A percentile compares a stretch with the other conserved stretches of the same genome.
Evolutionary conservation across 2,113 vertebrate genomes (phyloP).

Genomic region (Amblyornis subalaris): DNA sequence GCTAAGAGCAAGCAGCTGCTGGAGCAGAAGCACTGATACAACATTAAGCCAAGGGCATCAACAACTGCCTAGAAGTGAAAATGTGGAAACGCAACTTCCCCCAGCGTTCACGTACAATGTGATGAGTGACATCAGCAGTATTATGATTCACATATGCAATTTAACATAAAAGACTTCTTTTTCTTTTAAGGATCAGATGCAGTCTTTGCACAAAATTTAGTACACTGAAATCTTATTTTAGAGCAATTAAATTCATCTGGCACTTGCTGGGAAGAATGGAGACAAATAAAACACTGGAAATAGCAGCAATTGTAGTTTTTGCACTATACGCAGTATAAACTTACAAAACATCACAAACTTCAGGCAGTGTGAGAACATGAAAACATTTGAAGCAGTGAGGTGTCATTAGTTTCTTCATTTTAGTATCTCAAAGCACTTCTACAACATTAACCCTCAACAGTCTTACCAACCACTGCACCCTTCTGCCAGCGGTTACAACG

Average conservation of each 20-base stretch:
- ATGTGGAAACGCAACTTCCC: not conserved
- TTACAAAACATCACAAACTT: not conserved
- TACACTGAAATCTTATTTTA: not conserved
- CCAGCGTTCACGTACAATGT: rapidly evolving
- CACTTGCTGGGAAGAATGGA: not conserved
- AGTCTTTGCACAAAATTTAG: not conserved
- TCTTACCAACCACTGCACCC: not conserved
- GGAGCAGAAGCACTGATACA: not conserved
- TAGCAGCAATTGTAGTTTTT: not conserved
- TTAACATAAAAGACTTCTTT: not conserved
- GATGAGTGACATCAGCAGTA: not conserved
- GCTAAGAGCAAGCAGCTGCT: not conserved
- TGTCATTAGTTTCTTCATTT: not conserved
- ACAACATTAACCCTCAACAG: not conserved
- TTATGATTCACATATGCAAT: not conserved
- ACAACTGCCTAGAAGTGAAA: not conserved
- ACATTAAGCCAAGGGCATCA: not conserved
- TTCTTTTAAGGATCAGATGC: not conserved
- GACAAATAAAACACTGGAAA: not conserved
- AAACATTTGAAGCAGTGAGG: not conserved
- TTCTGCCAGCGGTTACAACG: rapidly evolving
- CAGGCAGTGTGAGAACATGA: not conserved
- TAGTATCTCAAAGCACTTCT: not conserved
- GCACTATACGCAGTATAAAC: not conserved
- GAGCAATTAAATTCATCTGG: not conserved